These are phyloP conservation scores for Gastracanthus pulcherrimus DNA, from an alignment of 2,888 invertebrate genomes.

Conservation along the genomic window DNA sequence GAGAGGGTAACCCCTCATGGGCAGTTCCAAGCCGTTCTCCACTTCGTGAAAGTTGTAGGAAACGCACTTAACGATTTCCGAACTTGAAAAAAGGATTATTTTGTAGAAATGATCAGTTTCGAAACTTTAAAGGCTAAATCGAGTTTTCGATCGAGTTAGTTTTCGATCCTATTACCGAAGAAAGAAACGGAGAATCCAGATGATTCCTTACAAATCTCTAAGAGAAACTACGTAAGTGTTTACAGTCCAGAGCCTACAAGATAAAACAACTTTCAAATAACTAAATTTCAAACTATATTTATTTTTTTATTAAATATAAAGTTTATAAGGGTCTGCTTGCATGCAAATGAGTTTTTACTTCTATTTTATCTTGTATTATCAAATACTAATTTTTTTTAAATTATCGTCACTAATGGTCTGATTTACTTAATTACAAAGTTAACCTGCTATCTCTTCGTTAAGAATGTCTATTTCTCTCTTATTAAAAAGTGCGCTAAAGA, in stretches of 20 bases:
- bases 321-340: too few species aligned
- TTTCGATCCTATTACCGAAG: slow-evolving; percentile 16
- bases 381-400: too few species aligned
- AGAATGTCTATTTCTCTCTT: too few species aligned
- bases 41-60: not conserved
- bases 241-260: not conserved
- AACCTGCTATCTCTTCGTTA: too few species aligned
- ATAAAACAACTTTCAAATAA: not conserved
- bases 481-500: too few species aligned
- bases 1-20: not conserved
- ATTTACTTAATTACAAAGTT: too few species aligned
- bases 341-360: too few species aligned
- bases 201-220: not conserved
- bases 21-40: not conserved
- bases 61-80: slow-evolving; percentile 37
- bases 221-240: not conserved
- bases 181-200: not conserved
- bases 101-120: slow-evolving; percentile 27
- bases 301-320: too few species aligned
- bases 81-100: slow-evolving; percentile 38
- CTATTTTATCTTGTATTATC: too few species aligned
- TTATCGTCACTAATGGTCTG: too few species aligned
- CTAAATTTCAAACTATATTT: not conserved
- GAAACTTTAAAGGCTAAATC: slow-evolving; percentile 37
- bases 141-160: slow-evolving; percentile 45